Base-by-base conservation (phyloP, 2,888 invertebrate species). In the Agriopis marginaria region DNA sequence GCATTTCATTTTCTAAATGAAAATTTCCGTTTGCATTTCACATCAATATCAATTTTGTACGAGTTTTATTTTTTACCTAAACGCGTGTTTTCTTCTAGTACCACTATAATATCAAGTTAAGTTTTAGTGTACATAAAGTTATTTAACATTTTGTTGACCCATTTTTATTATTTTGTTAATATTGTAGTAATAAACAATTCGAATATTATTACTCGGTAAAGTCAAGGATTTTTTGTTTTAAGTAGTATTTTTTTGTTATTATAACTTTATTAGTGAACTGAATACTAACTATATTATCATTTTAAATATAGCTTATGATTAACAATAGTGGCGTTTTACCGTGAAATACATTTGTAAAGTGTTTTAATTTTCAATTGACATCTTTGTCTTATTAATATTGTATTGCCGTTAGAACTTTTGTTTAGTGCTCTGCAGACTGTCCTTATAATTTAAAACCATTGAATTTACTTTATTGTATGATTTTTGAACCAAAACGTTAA, bases 71-170 rank as follows among this genome's bases (percentile, higher is more conserved):
- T 83, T 85, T 73, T 79, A 73, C 71, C 76, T 72, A 61, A 75
- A 81, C 60, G 74, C 63, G 69, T 74, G 70, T 70, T 67, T 68
- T 58, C 10, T 60, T 71, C 51, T 70, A 62, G 61, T 68, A 66
- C 50, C 62, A 71, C 63, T 59, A 40, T 68, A 39, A 65, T 70
- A 75, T 75, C 69, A 54, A 59, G 71, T 75, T 74, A 74, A 86
- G 84, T 84, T 86, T 82, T 87, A 87, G 82, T 92, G 91, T 92
- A 92, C 87, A 92, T 92, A 90, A 83, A 87, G 85, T 86, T 85
- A 86, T 88, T 85, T 84, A 81, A 82, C 82, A 70, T 79, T 83
- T 90, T 91, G 90, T 91, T 92, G 88, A 90, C 82, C 82, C 82
- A 73, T 32, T 79, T 84, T 84, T 86, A 84, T 85, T 84, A 83